Evolutionary conservation across 2,797 vertebrate species (phyloP), one percentile per base, ranked within the genome.

Genomic region (Fistularia commersonii): DNA sequence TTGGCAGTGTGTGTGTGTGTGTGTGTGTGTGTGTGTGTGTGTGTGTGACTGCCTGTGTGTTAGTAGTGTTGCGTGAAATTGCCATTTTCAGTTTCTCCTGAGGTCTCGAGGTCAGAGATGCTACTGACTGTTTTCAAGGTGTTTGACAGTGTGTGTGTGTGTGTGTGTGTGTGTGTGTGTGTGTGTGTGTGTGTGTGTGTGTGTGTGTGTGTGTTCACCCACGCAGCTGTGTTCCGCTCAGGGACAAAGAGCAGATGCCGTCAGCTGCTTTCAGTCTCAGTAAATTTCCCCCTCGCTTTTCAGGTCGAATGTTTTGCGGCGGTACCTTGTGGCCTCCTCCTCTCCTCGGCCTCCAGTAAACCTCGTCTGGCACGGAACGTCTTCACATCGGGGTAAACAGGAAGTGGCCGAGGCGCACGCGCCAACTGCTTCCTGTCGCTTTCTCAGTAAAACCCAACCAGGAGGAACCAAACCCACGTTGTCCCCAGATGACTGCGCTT

Each of bases 361-460:
- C 23, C 23, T 23, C 23, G 23, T 23, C 23, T 4, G 23, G 23
- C 2, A 4, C 2, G 23, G 2, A 23, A 58, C 67, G 61, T 51
- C 51, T 67, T 37, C 14, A 3, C 37, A 10, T 64, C 35, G 43
- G 46, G 47, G 32, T n/a, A 64, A 82, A 80, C 81, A 84, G 82
- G 84, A 83, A 85, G 82, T 85, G 86, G 85, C 82, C 85, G 85
- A 85, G 58, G 54, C 11, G 45, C 39, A 35, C 36, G 61, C 48
- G 14, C 38, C 3, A 33, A 52, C 46, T 52, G 54, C 68, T 82
- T 83, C 69, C 77, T 77, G 71, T 80, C 53, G 58, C 70, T 61
- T 85, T 84, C 78, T 75, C 67, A 66, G 83, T 72, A 84, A 77
- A 51, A 69, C 56, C 46, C 43, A 68, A 57, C 56, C 55, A 11